Evolutionary conservation across 2,113 vertebrate genomes (phyloP).

Genomic region (Coptodon rendalli): DNA sequence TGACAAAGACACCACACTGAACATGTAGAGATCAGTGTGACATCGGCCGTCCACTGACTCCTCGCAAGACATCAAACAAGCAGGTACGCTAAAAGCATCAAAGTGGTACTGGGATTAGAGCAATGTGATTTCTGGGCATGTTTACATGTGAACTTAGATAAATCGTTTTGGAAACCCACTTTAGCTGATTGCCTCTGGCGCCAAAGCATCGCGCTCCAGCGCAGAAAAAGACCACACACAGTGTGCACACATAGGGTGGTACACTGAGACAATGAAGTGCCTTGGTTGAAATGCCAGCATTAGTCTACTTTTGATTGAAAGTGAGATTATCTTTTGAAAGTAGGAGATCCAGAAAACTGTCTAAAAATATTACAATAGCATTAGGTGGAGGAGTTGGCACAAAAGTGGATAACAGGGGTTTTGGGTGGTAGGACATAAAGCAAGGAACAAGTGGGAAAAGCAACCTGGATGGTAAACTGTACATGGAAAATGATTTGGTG

Average conservation of each 20-base stretch:
- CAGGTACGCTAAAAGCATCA: neutral
- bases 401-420: neutral
- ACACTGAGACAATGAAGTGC: neutral
- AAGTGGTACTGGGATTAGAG: neutral
- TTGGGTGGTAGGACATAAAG: neutral
- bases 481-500: neutral
- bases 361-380: neutral
- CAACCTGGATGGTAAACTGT: neutral
- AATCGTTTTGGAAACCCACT: neutral
- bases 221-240: neutral
- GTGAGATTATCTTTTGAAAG: neutral
- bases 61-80: neutral
- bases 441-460: neutral
- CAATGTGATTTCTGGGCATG: neutral
- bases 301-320: neutral
- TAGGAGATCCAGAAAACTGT: neutral
- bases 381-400: neutral
- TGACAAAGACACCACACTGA: neutral
- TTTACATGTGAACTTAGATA: neutral
- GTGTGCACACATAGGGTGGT: neutral
- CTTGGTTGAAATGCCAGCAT: neutral
- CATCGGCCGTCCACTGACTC: neutral
- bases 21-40: neutral
- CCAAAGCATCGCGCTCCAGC: accelerated
- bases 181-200: accelerated